Evolutionary conservation across 2,113 vertebrate species (phyloP).

Genomic region (Psephotus haematonotus): DNA sequence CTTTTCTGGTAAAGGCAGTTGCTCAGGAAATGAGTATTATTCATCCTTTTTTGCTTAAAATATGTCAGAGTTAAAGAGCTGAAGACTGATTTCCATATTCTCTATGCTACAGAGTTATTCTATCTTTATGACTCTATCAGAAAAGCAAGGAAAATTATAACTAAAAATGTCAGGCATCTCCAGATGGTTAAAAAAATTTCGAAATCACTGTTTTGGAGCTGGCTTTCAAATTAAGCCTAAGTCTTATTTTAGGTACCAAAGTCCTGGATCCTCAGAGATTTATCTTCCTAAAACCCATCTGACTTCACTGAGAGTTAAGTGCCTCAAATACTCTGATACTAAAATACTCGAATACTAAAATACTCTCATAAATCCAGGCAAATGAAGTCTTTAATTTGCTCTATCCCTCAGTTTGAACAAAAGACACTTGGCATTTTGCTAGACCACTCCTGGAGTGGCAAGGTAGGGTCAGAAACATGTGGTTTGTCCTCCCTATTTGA

Average conservation of each 20-base stretch:
- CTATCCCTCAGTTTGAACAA: not conserved
- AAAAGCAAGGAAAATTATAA: not conserved
- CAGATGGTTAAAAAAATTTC: not conserved
- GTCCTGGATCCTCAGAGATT: not conserved
- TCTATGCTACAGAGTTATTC: not conserved
- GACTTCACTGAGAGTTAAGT: not conserved
- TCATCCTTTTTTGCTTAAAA: slow-evolving; percentile 18
- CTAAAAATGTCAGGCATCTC: not conserved
- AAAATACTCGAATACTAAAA: not conserved
- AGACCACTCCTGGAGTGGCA: not conserved
- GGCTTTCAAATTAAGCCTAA: not conserved
- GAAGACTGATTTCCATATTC: slow-evolving; percentile 21
- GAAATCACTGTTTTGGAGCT: not conserved
- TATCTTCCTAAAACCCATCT: not conserved
- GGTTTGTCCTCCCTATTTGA: not conserved
- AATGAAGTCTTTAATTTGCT: not conserved
- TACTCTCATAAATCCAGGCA: not conserved
- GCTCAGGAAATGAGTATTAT: not conserved
- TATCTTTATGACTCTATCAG: slow-evolving; percentile 9
- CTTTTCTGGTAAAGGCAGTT: slow-evolving; percentile 5
- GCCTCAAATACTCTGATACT: no score
- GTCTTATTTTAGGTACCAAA: not conserved
- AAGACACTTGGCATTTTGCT: not conserved
- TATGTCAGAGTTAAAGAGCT: not conserved
- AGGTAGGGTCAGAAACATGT: not conserved